Conservation (phyloP, 2,888 invertebrate species). For the Platypus cylindrus region DNA sequence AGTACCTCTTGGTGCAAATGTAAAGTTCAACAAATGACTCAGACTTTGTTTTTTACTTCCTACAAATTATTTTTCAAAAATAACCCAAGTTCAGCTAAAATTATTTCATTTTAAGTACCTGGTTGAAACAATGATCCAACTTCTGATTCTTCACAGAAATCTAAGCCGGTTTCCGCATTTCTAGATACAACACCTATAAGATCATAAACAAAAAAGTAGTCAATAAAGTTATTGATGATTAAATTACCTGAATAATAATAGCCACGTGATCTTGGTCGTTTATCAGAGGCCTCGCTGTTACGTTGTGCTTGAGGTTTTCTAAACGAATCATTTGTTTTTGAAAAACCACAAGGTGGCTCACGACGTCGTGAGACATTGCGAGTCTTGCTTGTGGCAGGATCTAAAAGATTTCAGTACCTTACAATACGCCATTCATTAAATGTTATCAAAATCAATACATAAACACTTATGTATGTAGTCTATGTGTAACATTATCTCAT, state of each 20-base stretch:
- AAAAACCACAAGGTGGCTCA: conserved; percentile 46
- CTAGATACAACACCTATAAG: conserved; percentile 39
- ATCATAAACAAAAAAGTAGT: no score
- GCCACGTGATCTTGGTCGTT: conserved; percentile 59
- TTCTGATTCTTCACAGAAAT: conserved; percentile 50
- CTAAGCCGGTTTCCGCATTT: conserved; percentile 57
- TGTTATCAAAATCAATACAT: no score
- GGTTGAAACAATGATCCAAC: conserved; percentile 61
- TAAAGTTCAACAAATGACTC: conserved; percentile 89
- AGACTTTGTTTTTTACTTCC: conserved; percentile 86
- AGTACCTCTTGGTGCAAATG: conserved; percentile 50
- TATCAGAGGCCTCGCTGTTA: conserved; percentile 49
- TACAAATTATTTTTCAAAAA: conserved; percentile 33
- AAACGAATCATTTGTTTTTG: conserved; percentile 48
- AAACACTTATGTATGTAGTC: no score
- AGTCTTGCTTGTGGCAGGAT: conserved; percentile 43
- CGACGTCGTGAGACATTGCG: conserved; percentile 48
- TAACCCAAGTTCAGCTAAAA: conserved; percentile 1
- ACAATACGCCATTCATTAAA: no score
- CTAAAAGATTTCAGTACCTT: no score
- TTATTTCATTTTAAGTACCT: conserved; percentile 5
- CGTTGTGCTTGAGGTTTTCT: conserved; percentile 58
- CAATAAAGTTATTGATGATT: neutral
- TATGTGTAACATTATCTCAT: no score
- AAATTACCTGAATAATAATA: conserved; percentile 35